These are phyloP conservation scores for Yponomeuta evonymella DNA, from an alignment of 2,888 invertebrate species.

Conservation along the genomic window DNA sequence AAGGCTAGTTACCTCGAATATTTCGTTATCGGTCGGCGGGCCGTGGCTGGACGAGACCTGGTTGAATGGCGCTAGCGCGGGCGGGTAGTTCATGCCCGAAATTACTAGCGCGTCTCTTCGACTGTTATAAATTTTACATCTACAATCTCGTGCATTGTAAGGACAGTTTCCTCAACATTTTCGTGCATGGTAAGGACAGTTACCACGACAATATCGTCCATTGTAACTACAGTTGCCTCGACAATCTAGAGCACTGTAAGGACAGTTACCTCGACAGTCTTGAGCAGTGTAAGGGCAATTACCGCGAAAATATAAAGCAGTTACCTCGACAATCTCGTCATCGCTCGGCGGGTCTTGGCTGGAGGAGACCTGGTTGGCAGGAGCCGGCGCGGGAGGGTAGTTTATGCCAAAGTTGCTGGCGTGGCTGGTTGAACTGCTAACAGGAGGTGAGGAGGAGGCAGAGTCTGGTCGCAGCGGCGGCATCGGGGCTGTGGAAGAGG, in stretches of 20 bases:
- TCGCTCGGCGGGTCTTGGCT: slow-evolving; percentile 34
- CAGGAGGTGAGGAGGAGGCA: slow-evolving; percentile 25
- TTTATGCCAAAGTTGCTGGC: slow-evolving; percentile 61
- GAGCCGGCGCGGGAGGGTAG: slow-evolving; percentile 33
- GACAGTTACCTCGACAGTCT: too few relatives aligned
- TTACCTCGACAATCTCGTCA: slow-evolving; percentile 56
- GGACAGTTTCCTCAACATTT: too few relatives aligned
- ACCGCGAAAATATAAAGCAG: background rate
- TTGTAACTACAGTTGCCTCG: too few relatives aligned
- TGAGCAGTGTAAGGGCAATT: too few relatives aligned
- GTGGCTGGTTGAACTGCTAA: slow-evolving; percentile 16
- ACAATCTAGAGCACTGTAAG: too few relatives aligned
- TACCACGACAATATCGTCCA: too few relatives aligned
- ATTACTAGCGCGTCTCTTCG: too few relatives aligned
- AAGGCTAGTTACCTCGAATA: slow-evolving; percentile 22
- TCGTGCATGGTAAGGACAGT: too few relatives aligned
- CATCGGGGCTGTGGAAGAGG: slow-evolving; percentile 31
- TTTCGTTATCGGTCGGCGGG: slow-evolving; percentile 42
- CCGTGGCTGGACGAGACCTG: slow-evolving; percentile 20
- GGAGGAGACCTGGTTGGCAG: slow-evolving; percentile 20
- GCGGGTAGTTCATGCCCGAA: slow-evolving; percentile 38
- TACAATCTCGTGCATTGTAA: background rate
- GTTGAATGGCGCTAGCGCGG: slow-evolving; percentile 18
- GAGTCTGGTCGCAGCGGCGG: slow-evolving; percentile 36
- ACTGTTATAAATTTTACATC: too few relatives aligned